Base-by-base conservation (phyloP, 2,113 vertebrate genomes). In the Perca schrenkii region DNA sequence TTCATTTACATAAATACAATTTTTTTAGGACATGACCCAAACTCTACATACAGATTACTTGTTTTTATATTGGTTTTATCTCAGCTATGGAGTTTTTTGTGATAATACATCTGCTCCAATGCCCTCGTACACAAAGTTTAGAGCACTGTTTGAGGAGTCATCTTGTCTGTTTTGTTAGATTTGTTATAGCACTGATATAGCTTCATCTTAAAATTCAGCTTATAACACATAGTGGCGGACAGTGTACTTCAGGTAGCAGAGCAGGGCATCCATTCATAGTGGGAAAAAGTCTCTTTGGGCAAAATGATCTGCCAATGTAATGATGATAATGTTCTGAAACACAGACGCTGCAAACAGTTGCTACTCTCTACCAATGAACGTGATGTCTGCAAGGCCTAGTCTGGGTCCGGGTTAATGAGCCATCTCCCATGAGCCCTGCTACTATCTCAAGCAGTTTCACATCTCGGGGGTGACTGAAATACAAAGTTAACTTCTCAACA, bases 391-490 rank as follows among this genome's bases (percentile, higher is more conserved):
- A 28, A 43, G 21, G 52, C 81, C 64, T 57, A 12, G 74, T 46
- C 21, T 22, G 77, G 66, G 85, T 87, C 72, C 84, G 82, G 86
- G 78, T 86, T 90, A 87, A 89, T 82, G 75, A 89, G 43, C 57
- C 65, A n/a, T 73, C 82, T 87, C 80, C 82, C 69, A 8, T 13
- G 80, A 78, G 86, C 36, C 77, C 2, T 19, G 68, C 80, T 78
- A 46, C 83, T 76, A 63, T 87, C 73, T 81, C 34, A 66, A 62
- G 90, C 53, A 43, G 58, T 31, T 69, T 57, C 16, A 28, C 0
- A 49, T 80, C 79, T 72, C 31, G 8, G 31, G 49, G 19, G 50
- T 53, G n/a, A 25, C 12, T 28, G 74, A 52, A 62, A 47, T 49
- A 28, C 53, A 52, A 84, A 72, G 28, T 54, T 13, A 21, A 68